These are phyloP conservation scores for Valencia hispanica DNA, from an alignment of 2,797 vertebrate genomes.

Conservation along the genomic window DNA sequence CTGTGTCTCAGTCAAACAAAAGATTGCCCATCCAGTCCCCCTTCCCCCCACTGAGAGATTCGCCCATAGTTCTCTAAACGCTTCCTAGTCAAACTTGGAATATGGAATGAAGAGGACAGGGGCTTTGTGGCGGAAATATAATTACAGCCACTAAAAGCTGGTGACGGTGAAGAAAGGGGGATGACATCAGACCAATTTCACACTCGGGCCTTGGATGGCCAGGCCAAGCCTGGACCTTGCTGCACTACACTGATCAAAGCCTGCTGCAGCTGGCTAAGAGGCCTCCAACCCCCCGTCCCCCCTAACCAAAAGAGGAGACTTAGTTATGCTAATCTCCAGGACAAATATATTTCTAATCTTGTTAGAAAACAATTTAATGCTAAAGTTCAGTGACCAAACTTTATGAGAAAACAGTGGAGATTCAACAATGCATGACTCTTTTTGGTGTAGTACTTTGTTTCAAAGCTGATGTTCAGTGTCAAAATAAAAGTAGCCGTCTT, in stretches of 20 bases:
- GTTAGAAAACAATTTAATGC: conserved; percentile 99
- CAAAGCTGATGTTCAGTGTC: neutral
- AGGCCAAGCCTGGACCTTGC: conserved; percentile 89
- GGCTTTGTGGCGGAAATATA: conserved; percentile 99
- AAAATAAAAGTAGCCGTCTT: neutral
- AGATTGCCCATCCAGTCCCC: conserved; percentile 76
- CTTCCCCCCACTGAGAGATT: conserved; percentile 88
- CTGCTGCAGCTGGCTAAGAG: conserved; percentile 86
- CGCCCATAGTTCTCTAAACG: conserved; percentile 86
- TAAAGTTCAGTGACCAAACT: conserved; percentile 91
- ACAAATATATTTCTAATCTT: conserved; percentile 99
- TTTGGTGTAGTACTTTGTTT: neutral
- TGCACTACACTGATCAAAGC: conserved; percentile 98
- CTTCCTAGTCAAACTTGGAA: conserved; percentile 97
- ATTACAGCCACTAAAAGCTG: conserved; percentile 93
- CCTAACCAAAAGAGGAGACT: conserved; percentile 80
- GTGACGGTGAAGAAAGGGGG: conserved; percentile 91
- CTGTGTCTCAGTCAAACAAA: conserved; percentile 75
- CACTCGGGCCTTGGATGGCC: conserved; percentile 91
- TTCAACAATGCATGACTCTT: conserved; percentile 63
- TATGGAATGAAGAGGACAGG: conserved; percentile 91
- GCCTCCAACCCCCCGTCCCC: conserved; percentile 48
- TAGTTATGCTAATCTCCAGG: conserved; percentile 99
- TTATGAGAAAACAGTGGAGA: conserved; percentile 77
- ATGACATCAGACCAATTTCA: conserved; percentile 99